Evolutionary conservation across 2,888 invertebrate species (phyloP).

Genomic region (Tachina lurida): DNA sequence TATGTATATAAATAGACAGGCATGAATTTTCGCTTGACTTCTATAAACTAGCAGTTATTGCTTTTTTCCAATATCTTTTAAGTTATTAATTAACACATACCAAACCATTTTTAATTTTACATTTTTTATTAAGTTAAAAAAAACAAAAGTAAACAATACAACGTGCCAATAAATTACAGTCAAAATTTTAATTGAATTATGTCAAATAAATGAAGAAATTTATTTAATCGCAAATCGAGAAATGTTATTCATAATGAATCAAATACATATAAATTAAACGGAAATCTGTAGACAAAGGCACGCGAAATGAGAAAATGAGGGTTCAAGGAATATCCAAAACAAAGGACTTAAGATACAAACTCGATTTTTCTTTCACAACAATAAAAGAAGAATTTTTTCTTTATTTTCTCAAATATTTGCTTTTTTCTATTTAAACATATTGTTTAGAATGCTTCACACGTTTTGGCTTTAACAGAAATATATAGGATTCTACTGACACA

Average conservation of each 20-base stretch:
- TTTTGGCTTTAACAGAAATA: slow-evolving; percentile 1
- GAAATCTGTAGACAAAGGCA: slow-evolving; percentile 32
- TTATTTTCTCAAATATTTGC: slow-evolving; percentile 14
- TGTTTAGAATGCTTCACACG: slow-evolving; percentile 54
- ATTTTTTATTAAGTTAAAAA: background rate
- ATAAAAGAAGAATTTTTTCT: slow-evolving; percentile 8
- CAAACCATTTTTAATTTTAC: background rate
- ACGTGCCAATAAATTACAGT: background rate
- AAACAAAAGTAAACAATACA: background rate
- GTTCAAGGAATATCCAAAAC: slow-evolving; percentile 16
- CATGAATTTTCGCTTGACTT: too few species aligned
- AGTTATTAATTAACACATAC: background rate
- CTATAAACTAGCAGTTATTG: too few species aligned
- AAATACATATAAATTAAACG: slow-evolving; percentile 16
- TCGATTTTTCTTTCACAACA: slow-evolving; percentile 17
- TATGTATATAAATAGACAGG: too few species aligned
- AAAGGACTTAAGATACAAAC: slow-evolving; percentile 60
- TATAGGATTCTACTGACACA: slow-evolving; percentile 54
- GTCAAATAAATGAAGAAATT: background rate
- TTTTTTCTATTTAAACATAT: slow-evolving; percentile 23
- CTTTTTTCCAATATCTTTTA: background rate
- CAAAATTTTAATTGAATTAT: background rate
- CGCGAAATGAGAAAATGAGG: background rate
- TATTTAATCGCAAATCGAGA: background rate
- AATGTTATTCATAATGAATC: slow-evolving; percentile 6